Evolutionary conservation across 2,888 invertebrate genomes (phyloP), one percentile per base, ranked within the genome.

Genomic region (Troides aeacus): DNA sequence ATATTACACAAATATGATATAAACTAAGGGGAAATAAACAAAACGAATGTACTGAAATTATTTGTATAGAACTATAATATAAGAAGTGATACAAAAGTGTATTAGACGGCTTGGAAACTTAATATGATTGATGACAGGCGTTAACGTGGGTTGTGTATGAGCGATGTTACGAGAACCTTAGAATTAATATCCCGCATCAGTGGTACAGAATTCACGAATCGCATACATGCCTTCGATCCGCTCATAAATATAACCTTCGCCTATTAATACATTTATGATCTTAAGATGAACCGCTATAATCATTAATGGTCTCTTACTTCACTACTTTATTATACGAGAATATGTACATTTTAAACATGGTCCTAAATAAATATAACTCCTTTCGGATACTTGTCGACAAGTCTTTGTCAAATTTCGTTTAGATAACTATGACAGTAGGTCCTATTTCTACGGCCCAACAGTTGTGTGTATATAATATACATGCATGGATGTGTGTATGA

Each of bases 141-240:
- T 69, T 64, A 69, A 62, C 65, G 56, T 58, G 56, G 65, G 65
- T 62, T 69, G 24, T 69, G 56, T 64, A 56, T 69, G 61, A 69
- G 57, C 62, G 65, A 69, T 69, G 65, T 69, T 56, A 61, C 62
- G 65, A 30, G 30, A 61, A 42, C 64, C 65, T 69, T 57, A 62
- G 42, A 69, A 69, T 69, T 69, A 65, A 69, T 69, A 65, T 21
- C 68, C 42, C 60, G 60, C 68, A 39, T 65, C 56, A 56, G 57
- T 62, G n/a, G 21, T 61, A 69, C 62, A 62, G 57, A 65, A 64
- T 65, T 65, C 66, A 59, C 58, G 57, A 57, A 36, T 62, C 62
- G 46, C 66, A 70, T 50, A 58, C 62, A 58, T 62, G 46, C 62
- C 15, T 12, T 12, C 46, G 12, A 46, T 66, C 23, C 65, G 39